Evolutionary conservation across 2,888 invertebrate genomes (phyloP), one percentile per base, ranked within the genome.

Genomic region (Alentia gelatinosa): DNA sequence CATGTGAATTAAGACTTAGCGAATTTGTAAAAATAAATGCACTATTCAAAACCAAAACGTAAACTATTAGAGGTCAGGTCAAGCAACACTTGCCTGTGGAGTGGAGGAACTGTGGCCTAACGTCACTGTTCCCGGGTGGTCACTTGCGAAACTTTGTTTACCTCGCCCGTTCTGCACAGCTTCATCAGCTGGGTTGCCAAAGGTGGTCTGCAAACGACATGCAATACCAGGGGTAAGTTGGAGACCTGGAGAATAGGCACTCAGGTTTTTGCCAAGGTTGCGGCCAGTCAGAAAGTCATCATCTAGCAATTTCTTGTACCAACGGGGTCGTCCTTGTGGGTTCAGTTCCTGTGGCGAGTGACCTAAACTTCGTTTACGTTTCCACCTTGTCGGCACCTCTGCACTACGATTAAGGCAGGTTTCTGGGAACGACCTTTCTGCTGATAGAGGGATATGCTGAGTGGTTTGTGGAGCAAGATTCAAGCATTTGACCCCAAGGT

Each of bases 61-160:
- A n/a, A n/a, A n/a, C n/a, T n/a, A n/a, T n/a, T n/a, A 37, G 30
- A 83, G 39, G 19, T 30, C 47, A 86, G 86, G 47, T 47, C 86
- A 47, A 86, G 86, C 35, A 33, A 26, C 47, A 86, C 86, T 86
- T 86, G 86, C 86, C 86, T 86, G 86, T 42, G 1, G 47, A 33
- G 33, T 7, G 86, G 86, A 47, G 47, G 86, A 19, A 79, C 15
- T 39, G 39, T 79, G 37, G 37, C 50, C 35, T 15, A 15, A 47
- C 47, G 50, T 42, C 42, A 47, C 47, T 12, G 86, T 33, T 26
- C 83, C 40, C 23, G 83, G 83, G 83, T 83, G 83, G 42, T 39
- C 83, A 83, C 83, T 83, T 39, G 37, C n/a, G 39, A 9, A n/a
- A 83, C 83, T 23, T 9, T 74, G n/a, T n/a, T 74, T 74, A 74